phyloP scores from a whole-genome alignment of 2,113 vertebrate species.

The Podiceps cristatus region DNA sequence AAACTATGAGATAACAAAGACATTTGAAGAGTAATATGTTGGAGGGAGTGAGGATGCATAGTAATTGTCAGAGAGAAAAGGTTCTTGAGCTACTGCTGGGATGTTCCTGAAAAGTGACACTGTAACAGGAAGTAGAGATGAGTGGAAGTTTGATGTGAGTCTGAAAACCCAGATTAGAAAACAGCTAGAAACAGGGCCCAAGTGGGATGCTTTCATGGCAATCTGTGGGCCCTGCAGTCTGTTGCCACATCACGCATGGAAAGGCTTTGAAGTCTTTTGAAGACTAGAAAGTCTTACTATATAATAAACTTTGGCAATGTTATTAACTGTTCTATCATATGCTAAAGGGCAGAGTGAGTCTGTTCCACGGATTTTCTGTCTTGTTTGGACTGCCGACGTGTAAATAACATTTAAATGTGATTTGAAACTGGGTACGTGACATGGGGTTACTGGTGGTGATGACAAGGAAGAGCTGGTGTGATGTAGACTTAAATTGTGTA shows the following conservation, averaged over 20 bases:
- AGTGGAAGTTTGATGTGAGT: not conserved
- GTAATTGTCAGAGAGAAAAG: not conserved
- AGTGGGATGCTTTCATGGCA: not conserved
- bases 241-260: fast-evolving
- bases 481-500: not conserved
- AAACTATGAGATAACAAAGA: not conserved
- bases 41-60: not conserved
- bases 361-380: not conserved
- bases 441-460: not conserved
- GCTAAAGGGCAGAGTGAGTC: not conserved
- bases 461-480: not conserved
- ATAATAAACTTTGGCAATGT: not conserved
- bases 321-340: not conserved
- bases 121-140: not conserved
- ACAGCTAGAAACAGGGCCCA: not conserved
- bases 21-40: not conserved
- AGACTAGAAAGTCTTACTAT: not conserved
- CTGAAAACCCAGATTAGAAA: not conserved
- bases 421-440: not conserved
- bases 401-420: not conserved
- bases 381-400: not conserved
- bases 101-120: not conserved
- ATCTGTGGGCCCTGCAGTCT: not conserved
- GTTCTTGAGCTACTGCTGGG: not conserved
- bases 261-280: not conserved